Base-by-base conservation (phyloP, 2,113 vertebrate species). In the Rhineura floridana region DNA sequence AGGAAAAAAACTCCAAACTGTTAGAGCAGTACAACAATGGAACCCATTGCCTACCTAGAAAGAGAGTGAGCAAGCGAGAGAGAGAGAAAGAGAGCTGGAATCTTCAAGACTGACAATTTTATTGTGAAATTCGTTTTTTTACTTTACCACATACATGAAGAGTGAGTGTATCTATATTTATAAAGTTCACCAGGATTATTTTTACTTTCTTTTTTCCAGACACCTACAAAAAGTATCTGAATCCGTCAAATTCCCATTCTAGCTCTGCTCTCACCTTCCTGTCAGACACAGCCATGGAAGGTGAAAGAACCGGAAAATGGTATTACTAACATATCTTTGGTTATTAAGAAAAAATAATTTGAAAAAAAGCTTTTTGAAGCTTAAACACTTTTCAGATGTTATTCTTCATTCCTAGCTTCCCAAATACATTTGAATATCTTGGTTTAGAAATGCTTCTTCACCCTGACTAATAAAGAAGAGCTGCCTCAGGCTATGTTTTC, bases 381-480 rank as follows among this genome's bases (percentile, higher is more conserved):
- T 80, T 70, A 30, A 17, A 52, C 48, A 46, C 1, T 65, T 76
- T 8, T 12, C 50, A 42, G 46, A 11, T 2, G 12, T 28, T 62
- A 1, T 17, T 84, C 67, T 90, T 91, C 63, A 81, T 94, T 93
- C 84, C 93, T 88, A 81, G 88, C 79, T 63, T 83, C 95, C 84
- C 76, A 94, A 90, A 85, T 93, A 87, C 93, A 10, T 52, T 63
- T 19, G 76, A 59, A 79, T 95, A 86, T 91, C 89, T 95, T 95
- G 86, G 44, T 96, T 93, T 85, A 83, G 63, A 79, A 1, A 85
- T 89, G 3, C 76, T 28, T 81, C 91, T 92, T 94, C 87, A 83
- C 86, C 67, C 72, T 88, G 90, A 92, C 79, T 90, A 90, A 62
- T 84, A 90, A 62, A 92, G 91, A 72, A 87, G 91, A 92, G 48